Evolutionary conservation across 2,888 invertebrate species (phyloP).

Genomic region (Brenthis hecate): DNA sequence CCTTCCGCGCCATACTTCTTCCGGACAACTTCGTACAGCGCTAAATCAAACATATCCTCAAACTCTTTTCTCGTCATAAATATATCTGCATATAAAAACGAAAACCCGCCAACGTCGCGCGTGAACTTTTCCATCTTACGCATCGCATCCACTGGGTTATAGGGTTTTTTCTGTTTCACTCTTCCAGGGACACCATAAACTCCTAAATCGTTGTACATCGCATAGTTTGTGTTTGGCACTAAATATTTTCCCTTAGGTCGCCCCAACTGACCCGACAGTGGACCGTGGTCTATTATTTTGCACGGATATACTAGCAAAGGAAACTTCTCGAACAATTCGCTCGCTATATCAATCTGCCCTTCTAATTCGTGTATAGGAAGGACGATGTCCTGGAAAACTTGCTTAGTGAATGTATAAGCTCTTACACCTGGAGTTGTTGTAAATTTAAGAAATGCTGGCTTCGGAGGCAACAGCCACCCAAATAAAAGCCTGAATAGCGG

Average conservation of each 20-base stretch:
- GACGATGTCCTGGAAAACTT: constrained; percentile 88
- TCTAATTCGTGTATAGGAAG: constrained; percentile 85
- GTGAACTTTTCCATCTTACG: constrained; percentile 87
- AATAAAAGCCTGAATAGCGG: constrained; percentile 83
- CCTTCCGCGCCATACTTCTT: constrained; percentile 82
- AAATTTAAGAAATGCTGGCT: constrained; percentile 87
- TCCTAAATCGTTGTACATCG: constrained; percentile 87
- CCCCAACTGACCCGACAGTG: constrained; percentile 81
- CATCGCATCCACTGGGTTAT: constrained; percentile 85
- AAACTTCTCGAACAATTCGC: constrained; percentile 84
- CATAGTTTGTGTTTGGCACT: constrained; percentile 85
- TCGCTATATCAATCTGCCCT: constrained; percentile 83
- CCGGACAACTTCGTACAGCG: constrained; percentile 83
- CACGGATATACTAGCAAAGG: constrained; percentile 88
- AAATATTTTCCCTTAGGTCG: constrained; percentile 81
- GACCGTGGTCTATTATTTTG: constrained; percentile 84
- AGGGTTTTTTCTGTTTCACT: constrained; percentile 82
- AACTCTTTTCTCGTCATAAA: constrained; percentile 86
- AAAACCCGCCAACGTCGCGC: constrained; percentile 85
- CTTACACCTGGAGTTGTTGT: constrained; percentile 86
- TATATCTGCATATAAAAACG: constrained; percentile 87
- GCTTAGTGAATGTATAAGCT: constrained; percentile 86
- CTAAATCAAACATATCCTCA: constrained; percentile 86
- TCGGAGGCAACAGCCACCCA: constrained; percentile 87
- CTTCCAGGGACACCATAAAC: constrained; percentile 86